Evolutionary conservation across 2,888 invertebrate genomes (phyloP), one percentile per base, ranked within the genome.

Genomic region (Acleris cristana): DNA sequence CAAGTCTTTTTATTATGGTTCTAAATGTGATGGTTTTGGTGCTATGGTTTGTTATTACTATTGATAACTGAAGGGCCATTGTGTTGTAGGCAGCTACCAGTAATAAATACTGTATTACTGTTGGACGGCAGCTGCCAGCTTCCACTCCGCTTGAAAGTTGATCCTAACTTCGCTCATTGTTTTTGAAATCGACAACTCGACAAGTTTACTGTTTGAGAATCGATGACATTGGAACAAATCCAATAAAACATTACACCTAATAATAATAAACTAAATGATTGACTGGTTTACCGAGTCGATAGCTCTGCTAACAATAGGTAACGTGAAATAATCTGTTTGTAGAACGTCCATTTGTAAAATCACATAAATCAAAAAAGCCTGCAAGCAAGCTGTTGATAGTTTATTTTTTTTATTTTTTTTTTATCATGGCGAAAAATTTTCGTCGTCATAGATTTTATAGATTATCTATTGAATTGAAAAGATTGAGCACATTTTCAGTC

Each of bases 51-150:
- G 84, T 85, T 86, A 81, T 83, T 83, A 73, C 77, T 76, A 78
- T 82, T 84, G 84, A 87, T 85, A 84, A 86, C 81, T 84, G 80
- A 82, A 84, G 84, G 80, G 77, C 82, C 76, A 86, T 88, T 89
- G 88, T 88, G 88, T 34, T 34, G 84, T 79, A 77, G 82, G 80
- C 80, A 79, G 74, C 73, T 71, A 79, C 76, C 64, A 48, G 69
- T 56, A 82, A 79, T 85, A 79, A 84, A 84, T 83, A 80, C 14
- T 40, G 40, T 40, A 80, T 78, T 81, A 79, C 80, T 80, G 73
- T 79, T 14, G 40, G 12, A 14, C 40, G 40, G 79, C 80, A 81
- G 74, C 74, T 53, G 51, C 55, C 65, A 49, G 75, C 64, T 67
- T 67, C 54, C 19, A 75, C 75, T 72, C 74, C 76, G 77, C 77